Evolutionary conservation across 2,113 vertebrate genomes (phyloP).

Genomic region (Corythornis madagascariensis): DNA sequence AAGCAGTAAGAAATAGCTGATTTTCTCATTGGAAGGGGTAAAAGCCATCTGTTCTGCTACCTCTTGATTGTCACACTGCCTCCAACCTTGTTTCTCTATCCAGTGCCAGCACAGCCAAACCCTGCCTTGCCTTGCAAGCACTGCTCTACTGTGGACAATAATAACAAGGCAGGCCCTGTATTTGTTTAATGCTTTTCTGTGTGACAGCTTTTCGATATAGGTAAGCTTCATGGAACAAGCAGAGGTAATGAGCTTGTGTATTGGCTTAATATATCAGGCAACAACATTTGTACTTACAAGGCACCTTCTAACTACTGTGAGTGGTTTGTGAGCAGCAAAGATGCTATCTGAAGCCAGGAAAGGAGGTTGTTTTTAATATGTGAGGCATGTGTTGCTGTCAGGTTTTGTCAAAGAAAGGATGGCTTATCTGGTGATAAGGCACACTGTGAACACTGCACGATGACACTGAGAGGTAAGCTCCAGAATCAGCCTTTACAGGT

Average conservation of each 20-base stretch:
- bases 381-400: neutral
- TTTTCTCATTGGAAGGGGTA: neutral
- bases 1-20: neutral
- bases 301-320: neutral
- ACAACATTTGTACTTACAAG: neutral
- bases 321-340: neutral
- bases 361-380: neutral
- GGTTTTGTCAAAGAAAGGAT: slow-evolving; percentile 15
- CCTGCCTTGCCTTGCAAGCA: neutral
- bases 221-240: neutral
- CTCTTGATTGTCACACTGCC: neutral
- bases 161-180: neutral
- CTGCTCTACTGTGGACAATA: neutral
- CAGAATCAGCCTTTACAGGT: neutral
- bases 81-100: neutral
- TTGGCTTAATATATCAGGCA: slow-evolving; percentile 58
- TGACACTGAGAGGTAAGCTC: neutral
- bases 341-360: slow-evolving; percentile 35
- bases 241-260: slow-evolving; percentile 41
- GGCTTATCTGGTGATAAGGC: neutral
- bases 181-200: slow-evolving; percentile 20
- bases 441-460: rapidly evolving
- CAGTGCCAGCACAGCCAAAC: rapidly evolving
- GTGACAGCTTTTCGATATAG: slow-evolving; percentile 57
- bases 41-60: neutral